Base-by-base conservation (phyloP, 2,797 vertebrate genomes). In the Cossypha niveicapilla region DNA sequence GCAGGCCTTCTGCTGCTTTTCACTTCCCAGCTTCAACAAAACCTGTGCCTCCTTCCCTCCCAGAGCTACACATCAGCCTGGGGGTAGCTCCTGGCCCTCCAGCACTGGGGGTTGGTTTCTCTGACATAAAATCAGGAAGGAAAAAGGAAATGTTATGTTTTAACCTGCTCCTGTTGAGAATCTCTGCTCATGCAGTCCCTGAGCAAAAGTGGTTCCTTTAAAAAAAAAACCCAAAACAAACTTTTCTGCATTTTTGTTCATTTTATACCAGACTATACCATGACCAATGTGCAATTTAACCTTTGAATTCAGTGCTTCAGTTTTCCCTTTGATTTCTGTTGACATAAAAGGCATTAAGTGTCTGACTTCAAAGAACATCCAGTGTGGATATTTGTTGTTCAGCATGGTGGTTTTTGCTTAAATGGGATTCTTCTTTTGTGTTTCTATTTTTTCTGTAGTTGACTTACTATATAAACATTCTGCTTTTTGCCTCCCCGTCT, bases 361-460 rank as follows among this genome's bases (percentile, higher is more conserved):
- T 72, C 84, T 77, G 28, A 91, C 61, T 95, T 95, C 86, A 95
- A 96, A 95, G 92, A 89, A 23, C 18, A 87, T 45, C 14, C 50
- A 85, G 45, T 9, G 35, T 58, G 44, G 72, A 27, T 90, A 90
- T 70, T 81, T 91, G 81, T 77, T 87, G 85, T 92, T 83, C 47
- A 92, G 50, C 90, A 60, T 27, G 93, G 93, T 91, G 92, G 88
- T 77, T 91, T 82, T 86, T 54, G 35, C 75, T 87, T 48, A 77
- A 80, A 90, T 24, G 23, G 39, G 42, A 47, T 75, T 16, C 23
- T 86, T 68, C 50, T 78, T 88, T 78, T 91, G 45, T 90, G 42
- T 37, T 91, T 58, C 34, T 42, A 47, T 78, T 58, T 72, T 48
- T 71, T 41, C 47, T 86, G 42, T 13, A 61, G 54, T 32, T 88